Conservation (phyloP, 1,140 invertebrate genomes). For the Camponotus pennsylvanicus region DNA sequence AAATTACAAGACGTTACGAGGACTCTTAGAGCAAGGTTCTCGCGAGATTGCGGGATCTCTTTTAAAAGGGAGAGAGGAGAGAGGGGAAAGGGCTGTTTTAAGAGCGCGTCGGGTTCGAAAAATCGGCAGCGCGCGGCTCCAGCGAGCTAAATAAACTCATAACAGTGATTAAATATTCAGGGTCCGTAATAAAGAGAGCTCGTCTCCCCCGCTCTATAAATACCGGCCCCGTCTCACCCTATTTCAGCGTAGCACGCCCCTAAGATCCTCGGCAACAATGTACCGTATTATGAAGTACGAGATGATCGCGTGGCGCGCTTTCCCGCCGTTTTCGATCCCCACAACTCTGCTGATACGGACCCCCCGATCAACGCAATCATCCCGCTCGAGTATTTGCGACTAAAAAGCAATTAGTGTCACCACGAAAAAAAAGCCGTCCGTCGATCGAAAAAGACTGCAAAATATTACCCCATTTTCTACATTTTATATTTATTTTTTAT, state of each 20-base stretch:
- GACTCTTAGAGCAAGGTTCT: conserved; percentile 23
- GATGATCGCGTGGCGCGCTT: conserved; percentile 42
- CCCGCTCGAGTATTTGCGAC: conserved; percentile 71
- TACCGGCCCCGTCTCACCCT: conserved; percentile 73
- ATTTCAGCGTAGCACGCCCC: conserved; percentile 76
- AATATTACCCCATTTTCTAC: neutral
- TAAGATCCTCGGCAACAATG: conserved; percentile 78
- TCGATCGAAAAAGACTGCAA: conserved; percentile 42
- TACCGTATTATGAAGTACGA: conserved; percentile 80
- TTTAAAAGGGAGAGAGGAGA: neutral
- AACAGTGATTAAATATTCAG: conserved; percentile 84
- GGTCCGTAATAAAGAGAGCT: conserved; percentile 80
- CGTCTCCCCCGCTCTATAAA: conserved; percentile 70
- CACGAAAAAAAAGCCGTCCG: conserved; percentile 17
- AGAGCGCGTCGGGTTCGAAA: conserved; percentile 36
- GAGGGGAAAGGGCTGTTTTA: conserved; percentile 19
- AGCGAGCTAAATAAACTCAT: conserved; percentile 80
- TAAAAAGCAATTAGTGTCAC: conserved; percentile 78
- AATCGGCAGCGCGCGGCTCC: conserved; percentile 45
- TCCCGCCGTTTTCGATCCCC: conserved; percentile 62
- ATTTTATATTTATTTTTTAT: neutral
- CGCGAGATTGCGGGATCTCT: conserved; percentile 40
- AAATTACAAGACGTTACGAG: conserved; percentile 49
- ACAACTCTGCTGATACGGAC: conserved; percentile 46
- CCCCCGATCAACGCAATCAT: conserved; percentile 75